phyloP scores from a whole-genome alignment of 37 sponge, comb jelly and placozoan species.

The Crambe crambe region DNA sequence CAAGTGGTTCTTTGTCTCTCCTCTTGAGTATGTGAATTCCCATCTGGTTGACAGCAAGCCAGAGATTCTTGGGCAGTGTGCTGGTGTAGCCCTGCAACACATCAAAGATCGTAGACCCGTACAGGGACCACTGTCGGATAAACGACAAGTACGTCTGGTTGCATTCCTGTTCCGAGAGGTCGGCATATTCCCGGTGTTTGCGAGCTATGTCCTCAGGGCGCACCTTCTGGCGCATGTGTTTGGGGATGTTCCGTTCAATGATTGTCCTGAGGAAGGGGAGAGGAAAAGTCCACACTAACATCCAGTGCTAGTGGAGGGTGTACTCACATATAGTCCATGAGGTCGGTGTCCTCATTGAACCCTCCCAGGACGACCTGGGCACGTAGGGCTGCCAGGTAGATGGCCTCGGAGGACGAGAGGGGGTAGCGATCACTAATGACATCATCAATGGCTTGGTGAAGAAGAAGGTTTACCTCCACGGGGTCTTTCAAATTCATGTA shows the following conservation, averaged over 20 bases:
- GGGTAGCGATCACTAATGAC: constrained; percentile 89
- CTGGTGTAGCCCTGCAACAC: constrained; percentile 91
- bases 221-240: constrained; percentile 73
- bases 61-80: constrained; percentile 94
- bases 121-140: constrained; percentile 84
- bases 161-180: constrained; percentile 65
- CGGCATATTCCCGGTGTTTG: constrained; percentile 69
- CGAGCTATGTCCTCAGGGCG: constrained; percentile 78
- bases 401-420: constrained; percentile 75
- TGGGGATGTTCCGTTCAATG: constrained; percentile 78
- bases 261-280: constrained; percentile 45
- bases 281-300: background rate
- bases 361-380: constrained; percentile 84
- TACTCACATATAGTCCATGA: constrained; percentile 71
- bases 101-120: constrained; percentile 96
- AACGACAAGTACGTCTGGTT: constrained; percentile 86
- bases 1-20: constrained; percentile 91
- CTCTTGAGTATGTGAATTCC: constrained; percentile 92
- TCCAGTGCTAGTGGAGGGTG: background rate
- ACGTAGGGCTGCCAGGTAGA: constrained; percentile 84
- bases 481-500: constrained; percentile 74
- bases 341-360: constrained; percentile 50
- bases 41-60: constrained; percentile 89
- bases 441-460: constrained; percentile 91
- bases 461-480: constrained; percentile 85